Evolutionary conservation across 2,113 vertebrate genomes (phyloP).

Genomic region (Cygnus atratus): DNA sequence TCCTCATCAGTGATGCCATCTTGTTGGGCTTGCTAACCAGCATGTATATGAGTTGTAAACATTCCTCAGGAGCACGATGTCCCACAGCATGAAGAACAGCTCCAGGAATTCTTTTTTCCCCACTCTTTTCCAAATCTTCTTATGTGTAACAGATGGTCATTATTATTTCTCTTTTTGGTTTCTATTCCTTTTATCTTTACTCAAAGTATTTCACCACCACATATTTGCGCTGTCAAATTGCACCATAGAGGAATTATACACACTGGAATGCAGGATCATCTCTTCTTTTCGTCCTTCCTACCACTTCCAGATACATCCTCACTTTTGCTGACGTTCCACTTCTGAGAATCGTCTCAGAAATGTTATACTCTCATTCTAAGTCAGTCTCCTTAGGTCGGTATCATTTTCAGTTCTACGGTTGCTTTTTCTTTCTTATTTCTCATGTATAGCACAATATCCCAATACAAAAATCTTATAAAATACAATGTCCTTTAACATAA

Average conservation of each 20-base stretch:
- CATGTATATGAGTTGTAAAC: slow-evolving; percentile 3
- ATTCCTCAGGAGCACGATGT: background rate
- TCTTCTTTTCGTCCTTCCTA: background rate
- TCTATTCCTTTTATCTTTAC: slow-evolving; percentile 52
- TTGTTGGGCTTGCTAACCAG: background rate
- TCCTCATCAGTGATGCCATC: background rate
- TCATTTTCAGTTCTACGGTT: background rate
- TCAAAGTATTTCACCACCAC: slow-evolving; percentile 20
- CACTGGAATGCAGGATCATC: slow-evolving; percentile 24
- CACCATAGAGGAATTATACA: slow-evolving; percentile 6
- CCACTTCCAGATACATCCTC: slow-evolving; percentile 11
- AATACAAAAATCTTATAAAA: background rate
- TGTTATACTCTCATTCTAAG: background rate
- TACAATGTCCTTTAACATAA: background rate
- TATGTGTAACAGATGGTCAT: slow-evolving; percentile 45
- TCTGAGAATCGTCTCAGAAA: background rate
- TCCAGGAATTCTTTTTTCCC: background rate
- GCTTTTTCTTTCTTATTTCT: background rate
- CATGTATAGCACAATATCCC: background rate
- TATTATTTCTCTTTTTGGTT: slow-evolving; percentile 49
- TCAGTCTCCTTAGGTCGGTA: background rate
- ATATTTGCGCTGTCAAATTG: slow-evolving; percentile 32
- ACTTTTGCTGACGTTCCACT: background rate
- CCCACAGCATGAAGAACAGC: background rate
- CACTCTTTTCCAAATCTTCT: slow-evolving; percentile 9